These are phyloP conservation scores for Sipha flava DNA, from an alignment of 1,140 invertebrate species.

Conservation along the genomic window DNA sequence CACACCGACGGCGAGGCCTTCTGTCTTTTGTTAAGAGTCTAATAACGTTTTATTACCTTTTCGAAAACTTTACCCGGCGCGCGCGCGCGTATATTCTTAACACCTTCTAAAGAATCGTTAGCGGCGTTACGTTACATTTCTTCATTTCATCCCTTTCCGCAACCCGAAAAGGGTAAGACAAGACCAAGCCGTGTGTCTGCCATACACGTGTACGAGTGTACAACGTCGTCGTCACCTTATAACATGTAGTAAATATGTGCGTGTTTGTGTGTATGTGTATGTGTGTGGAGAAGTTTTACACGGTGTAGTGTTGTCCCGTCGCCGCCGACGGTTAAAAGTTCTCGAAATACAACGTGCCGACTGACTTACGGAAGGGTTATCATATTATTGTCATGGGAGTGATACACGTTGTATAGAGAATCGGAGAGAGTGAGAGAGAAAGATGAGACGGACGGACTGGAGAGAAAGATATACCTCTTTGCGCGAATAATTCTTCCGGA, in stretches of 20 bases:
- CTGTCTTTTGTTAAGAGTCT: conserved; percentile 31
- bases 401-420: conserved; percentile 13
- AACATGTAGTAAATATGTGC: too few species aligned
- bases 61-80: background rate
- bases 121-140: conserved; percentile 23
- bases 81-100: too few species aligned
- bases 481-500: background rate
- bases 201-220: background rate
- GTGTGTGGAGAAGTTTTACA: background rate
- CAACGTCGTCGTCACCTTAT: too few species aligned
- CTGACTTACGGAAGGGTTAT: background rate
- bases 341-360: conserved; percentile 7
- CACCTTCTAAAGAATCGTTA: conserved; percentile 31
- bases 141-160: background rate
- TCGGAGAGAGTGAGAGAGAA: background rate
- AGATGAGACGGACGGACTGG: too few species aligned
- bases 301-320: background rate
- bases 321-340: background rate
- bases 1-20: background rate
- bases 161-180: background rate
- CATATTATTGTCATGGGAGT: conserved; percentile 32
- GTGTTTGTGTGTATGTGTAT: background rate
- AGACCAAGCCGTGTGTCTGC: background rate
- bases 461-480: background rate
- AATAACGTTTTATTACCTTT: conserved; percentile 31